These are phyloP conservation scores for Heliconius himera DNA, from an alignment of 1,140 invertebrate genomes.

Conservation along the genomic window DNA sequence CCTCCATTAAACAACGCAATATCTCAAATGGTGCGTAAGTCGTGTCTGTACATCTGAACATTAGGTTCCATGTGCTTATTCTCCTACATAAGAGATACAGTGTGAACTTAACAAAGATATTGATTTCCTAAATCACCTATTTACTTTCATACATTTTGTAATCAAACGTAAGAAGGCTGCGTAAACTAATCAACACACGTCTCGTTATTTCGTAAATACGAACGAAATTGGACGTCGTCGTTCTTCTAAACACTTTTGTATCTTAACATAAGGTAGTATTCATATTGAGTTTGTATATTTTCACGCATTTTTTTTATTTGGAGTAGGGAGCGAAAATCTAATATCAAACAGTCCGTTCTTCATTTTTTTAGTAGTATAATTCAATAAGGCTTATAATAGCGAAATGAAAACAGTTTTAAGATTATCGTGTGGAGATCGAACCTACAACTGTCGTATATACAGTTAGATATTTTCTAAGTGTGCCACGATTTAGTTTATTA, in stretches of 20 bases:
- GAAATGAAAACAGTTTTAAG: too few species aligned
- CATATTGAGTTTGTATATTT: background rate
- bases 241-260: constrained; percentile 1
- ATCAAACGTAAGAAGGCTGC: background rate
- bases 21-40: too few species aligned
- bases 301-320: background rate
- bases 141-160: background rate
- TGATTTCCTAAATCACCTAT: background rate
- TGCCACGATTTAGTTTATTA: too few species aligned
- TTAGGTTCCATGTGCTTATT: too few species aligned
- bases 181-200: background rate
- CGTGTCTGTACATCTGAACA: too few species aligned
- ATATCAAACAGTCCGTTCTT: background rate
- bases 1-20: too few species aligned
- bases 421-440: too few species aligned
- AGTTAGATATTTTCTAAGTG: too few species aligned
- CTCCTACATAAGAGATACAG: too few species aligned
- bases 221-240: background rate
- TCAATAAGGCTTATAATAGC: too few species aligned
- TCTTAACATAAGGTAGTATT: background rate
- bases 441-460: too few species aligned
- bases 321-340: background rate
- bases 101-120: background rate
- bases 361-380: background rate
- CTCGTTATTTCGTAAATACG: background rate